Evolutionary conservation across 92 coral and sea anemone genomes (phyloP).

Genomic region (Porites divaricata): DNA sequence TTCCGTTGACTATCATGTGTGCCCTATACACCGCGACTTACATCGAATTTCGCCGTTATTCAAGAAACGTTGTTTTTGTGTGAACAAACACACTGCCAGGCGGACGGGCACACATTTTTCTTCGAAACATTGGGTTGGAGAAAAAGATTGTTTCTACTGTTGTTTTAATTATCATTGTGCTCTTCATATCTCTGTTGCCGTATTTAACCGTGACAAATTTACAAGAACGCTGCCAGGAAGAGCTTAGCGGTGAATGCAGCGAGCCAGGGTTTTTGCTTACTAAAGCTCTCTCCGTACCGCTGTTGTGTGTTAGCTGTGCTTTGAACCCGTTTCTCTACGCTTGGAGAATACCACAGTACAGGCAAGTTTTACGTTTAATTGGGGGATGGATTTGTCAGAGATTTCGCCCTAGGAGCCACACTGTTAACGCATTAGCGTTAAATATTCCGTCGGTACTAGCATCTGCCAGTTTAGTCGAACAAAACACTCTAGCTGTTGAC

Average conservation of each 20-base stretch:
- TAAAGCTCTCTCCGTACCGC: slow-evolving; percentile 47
- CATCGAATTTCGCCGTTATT: slow-evolving; percentile 62
- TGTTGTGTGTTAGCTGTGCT: slow-evolving; percentile 38
- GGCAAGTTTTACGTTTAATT: no score
- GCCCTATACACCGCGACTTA: slow-evolving; percentile 58
- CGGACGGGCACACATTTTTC: slow-evolving; percentile 13
- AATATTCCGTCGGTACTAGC: no score
- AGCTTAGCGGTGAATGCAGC: background rate
- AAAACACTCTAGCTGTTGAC: no score
- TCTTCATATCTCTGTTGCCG: slow-evolving; percentile 63
- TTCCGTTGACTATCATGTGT: slow-evolving; percentile 50
- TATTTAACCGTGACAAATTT: slow-evolving; percentile 48
- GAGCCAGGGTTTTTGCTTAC: slow-evolving; percentile 2
- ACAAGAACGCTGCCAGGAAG: slow-evolving; percentile 40
- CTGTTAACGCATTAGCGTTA: no score
- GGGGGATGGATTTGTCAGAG: no score
- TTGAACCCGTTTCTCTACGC: no score
- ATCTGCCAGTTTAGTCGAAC: no score
- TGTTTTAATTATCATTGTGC: slow-evolving; percentile 51
- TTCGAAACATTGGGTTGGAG: slow-evolving; percentile 51
- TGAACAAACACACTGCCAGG: slow-evolving; percentile 41
- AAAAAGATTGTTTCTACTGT: slow-evolving; percentile 64
- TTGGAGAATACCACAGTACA: no score
- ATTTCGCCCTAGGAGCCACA: no score
- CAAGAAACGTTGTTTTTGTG: slow-evolving; percentile 64